Base-by-base conservation (phyloP, 1,140 invertebrate genomes). In the Teleogryllus occipitalis region DNA sequence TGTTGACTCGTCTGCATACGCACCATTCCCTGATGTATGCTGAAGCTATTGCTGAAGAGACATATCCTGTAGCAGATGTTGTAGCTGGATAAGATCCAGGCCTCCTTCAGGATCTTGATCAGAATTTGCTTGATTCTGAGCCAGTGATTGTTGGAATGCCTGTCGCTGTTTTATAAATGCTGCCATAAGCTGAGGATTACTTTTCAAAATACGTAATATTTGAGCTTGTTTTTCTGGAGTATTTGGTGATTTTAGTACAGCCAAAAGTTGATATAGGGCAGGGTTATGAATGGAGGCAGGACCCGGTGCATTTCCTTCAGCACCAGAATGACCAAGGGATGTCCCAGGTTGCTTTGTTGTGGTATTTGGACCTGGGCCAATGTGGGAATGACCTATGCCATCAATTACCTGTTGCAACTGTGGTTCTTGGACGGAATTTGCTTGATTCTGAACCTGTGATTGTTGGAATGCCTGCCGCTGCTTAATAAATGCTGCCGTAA, bases 401-500 rank as follows among this genome's bases (percentile, higher is more conserved):
- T 80, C 80, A 82, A 82, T 82, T 74, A 75, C 81, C 49, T 81
- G 84, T 82, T 87, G 87, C n/a, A n/a, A n/a, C n/a, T n/a, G n/a
- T n/a, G n/a, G n/a, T n/a, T n/a, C n/a, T n/a, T n/a, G n/a, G n/a
- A n/a, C n/a, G 87, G 87, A 81, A 87, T 86, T 76, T 86, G 82
- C 78, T 78, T 65, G 18, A n/a, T n/a, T n/a, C n/a, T n/a, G n/a
- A n/a, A n/a, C n/a, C 77, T 86, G 83, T 75, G 85, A 84, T 74
- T 85, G 82, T 49, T 82, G 81, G 46, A 83, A 83, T n/a, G 84
- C 83, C 88, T 95, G 93, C 85, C 95, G 89, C 87, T 97, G 95
- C 86, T 97, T 97, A 78, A 99, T 96, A 84, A 98, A 97, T 76
- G 96, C 96, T 78, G 97, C 97, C 96, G 98, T 98, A 12, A 99